A percentile compares a stretch with the other conserved stretches of the same genome.
These are phyloP conservation scores for Procambarus virginalis DNA, from an alignment of 1,140 invertebrate species.

Conservation along the genomic window DNA sequence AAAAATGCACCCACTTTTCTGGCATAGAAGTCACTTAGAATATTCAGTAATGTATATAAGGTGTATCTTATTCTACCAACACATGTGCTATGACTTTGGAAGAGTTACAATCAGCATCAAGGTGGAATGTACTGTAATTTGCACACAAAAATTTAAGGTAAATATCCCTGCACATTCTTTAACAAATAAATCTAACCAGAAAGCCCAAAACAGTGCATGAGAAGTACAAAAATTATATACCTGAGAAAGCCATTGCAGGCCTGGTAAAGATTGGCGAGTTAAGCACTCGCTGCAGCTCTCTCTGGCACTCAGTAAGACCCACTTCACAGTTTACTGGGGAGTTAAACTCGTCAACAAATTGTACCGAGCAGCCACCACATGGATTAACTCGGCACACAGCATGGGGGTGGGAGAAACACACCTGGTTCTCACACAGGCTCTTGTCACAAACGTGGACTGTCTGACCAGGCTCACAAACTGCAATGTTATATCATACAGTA, in stretches of 20 bases:
- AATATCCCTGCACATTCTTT: too few relatives aligned
- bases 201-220: too few relatives aligned
- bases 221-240: slow-evolving; percentile 6
- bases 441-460: slow-evolving; percentile 73
- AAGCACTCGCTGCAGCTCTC: slow-evolving; percentile 71
- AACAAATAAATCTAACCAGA: too few relatives aligned
- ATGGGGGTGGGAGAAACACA: slow-evolving; percentile 73
- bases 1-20: too few relatives aligned
- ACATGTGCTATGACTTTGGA: too few relatives aligned
- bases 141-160: too few relatives aligned
- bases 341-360: slow-evolving; percentile 72
- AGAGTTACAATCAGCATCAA: too few relatives aligned
- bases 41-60: too few relatives aligned
- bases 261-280: slow-evolving; percentile 65
- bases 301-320: slow-evolving; percentile 73
- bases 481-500: background rate
- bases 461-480: slow-evolving; percentile 73
- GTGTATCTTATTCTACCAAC: too few relatives aligned
- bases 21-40: too few relatives aligned
- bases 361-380: slow-evolving; percentile 73
- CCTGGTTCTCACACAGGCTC: slow-evolving; percentile 73
- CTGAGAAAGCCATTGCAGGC: slow-evolving; percentile 32
- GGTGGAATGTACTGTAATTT: too few relatives aligned
- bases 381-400: slow-evolving; percentile 74
- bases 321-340: slow-evolving; percentile 73